Base-by-base conservation (phyloP, 2,113 vertebrate species). In the Microtus montanus region DNA sequence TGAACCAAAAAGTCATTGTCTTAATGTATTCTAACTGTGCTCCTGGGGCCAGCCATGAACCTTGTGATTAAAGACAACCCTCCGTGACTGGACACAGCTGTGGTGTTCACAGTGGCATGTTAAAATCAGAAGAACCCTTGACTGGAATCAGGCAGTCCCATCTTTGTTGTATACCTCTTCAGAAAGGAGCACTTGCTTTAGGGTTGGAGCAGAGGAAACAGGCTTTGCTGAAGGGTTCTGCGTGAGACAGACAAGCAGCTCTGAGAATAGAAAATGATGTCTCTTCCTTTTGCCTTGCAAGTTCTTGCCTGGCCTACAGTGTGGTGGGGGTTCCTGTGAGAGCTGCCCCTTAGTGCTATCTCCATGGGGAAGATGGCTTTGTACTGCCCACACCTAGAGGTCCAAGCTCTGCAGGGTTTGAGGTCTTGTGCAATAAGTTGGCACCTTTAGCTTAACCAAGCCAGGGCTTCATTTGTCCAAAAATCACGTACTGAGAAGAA, bases 361-460 rank as follows among this genome's bases (percentile, higher is more conserved):
- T 58, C 20, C 49, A 70, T 14, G 1, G 11, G 77, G 33, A 92
- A 44, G 19, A 20, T 61, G 28, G 66, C 83, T 49, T 26, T 22
- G 22, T 15, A 22, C 14, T 38, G 47, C 54, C n/a, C 33, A n/a
- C 0, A 1, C 33, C 7, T 14, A 10, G 85, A 30, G 6, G 11
- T 70, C 17, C 4, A 0, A 33, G 28, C 19, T 91, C 66, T 44
- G 19, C 4, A 5, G 71, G 15, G 22, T n/a, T 28, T 22, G 2
- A 1, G 3, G 22, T 35, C 38, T 64, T 44, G 52, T 20, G 22
- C 66, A 13, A 30, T 15, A 26, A 2, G 2, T 54, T 7, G n/a
- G 26, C 22, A 33, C 28, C 63, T 77, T 78, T 49, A 47, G n/a
- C 22, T 3, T 78, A 68, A 85, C 54, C 41, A 49, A 44, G 2